Evolutionary conservation across 2,888 invertebrate genomes (phyloP), one percentile per base, ranked within the genome.

Genomic region (Heliothis peltigera): DNA sequence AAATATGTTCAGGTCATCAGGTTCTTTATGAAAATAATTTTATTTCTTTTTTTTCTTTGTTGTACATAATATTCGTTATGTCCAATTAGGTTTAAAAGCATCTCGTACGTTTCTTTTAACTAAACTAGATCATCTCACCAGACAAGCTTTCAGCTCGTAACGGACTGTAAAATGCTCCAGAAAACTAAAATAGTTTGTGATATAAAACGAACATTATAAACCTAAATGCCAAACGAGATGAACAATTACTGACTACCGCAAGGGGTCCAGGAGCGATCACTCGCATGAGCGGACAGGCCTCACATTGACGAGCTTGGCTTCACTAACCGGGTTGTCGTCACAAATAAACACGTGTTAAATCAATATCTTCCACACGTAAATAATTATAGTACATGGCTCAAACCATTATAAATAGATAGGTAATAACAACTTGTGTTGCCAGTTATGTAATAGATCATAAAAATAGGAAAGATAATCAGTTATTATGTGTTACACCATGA

Each of bases 371-470:
- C 12, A 49, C 15, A 70, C 18, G 42, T 35, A 35, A 44, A 52
- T 21, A 18, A 8, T 44, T 12, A 44, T 5, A 28, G 10, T 53
- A n/a, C n/a, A n/a, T n/a, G 52, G 42, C 22, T 44, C 25, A 46
- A 17, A 54, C 18, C 46, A 47, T 17, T 21, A 58, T 52, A 63
- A 32, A 32, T 32, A 32, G 32, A 32, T 32, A 32, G 32, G 12
- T 32, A 68, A 74, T 62, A 63, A 22, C 63, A 21, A 32, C 57
- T 21, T 46, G 42, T 19, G 28, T 75, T 54, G 28, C 28, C 21
- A 39, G n/a, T 66, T 70, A 64, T 35, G 55, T 17, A 70, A 69
- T 55, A 18, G 46, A 21, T 39, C 42, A 35, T 70, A 70, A 64
- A 39, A 18, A 42, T 18, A 17, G 22, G 19, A 39, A n/a, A 15